Evolutionary conservation across 2,797 vertebrate genomes (phyloP).

Genomic region (Anguilla anguilla): DNA sequence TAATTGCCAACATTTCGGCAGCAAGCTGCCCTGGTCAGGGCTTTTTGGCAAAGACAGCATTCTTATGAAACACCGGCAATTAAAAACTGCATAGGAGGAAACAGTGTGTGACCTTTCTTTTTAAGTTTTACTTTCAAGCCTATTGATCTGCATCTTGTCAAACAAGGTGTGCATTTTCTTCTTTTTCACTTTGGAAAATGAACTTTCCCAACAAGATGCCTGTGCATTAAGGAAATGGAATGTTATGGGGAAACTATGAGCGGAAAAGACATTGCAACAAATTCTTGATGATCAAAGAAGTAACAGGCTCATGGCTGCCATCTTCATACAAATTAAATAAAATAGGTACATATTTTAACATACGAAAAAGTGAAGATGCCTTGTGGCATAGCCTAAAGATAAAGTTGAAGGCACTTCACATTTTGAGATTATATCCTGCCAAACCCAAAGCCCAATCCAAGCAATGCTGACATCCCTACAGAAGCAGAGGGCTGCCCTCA

Average conservation of each 20-base stretch:
- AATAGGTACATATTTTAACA: too few relatives aligned
- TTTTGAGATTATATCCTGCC: neutral
- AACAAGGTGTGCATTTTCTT: too few relatives aligned
- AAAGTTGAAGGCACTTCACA: neutral
- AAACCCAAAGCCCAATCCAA: neutral
- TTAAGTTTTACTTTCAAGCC: too few relatives aligned
- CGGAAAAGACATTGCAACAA: neutral
- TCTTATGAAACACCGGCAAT: too few relatives aligned
- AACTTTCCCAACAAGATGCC: neutral
- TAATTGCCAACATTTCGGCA: too few relatives aligned
- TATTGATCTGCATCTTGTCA: too few relatives aligned
- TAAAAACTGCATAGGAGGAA: too few relatives aligned
- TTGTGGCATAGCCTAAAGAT: neutral
- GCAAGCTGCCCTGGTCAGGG: too few relatives aligned
- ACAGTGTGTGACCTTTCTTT: too few relatives aligned
- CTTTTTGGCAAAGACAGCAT: too few relatives aligned
- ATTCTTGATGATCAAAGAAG: neutral
- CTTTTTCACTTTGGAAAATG: too few relatives aligned
- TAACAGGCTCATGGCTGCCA: neutral
- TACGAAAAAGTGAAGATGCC: neutral
- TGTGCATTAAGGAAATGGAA: neutral
- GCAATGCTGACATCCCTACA: neutral
- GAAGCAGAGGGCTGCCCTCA: neutral
- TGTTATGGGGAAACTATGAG: neutral
- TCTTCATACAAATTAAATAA: neutral